Base-by-base conservation (phyloP, 2,113 vertebrate genomes). In the Lasiurus cinereus region DNA sequence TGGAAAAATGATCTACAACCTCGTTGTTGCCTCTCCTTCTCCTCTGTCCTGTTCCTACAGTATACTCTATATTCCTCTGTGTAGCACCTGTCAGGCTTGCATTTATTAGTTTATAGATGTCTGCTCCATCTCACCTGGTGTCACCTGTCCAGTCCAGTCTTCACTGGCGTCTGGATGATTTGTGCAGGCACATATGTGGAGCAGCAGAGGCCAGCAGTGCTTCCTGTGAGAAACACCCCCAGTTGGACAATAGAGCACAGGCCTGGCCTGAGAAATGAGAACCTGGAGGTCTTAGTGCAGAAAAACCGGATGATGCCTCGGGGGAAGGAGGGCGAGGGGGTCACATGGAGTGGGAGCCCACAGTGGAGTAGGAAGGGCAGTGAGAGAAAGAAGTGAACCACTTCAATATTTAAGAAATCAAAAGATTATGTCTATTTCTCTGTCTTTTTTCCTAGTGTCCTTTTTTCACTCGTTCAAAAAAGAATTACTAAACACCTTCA, bases 251-350 rank as follows among this genome's bases (percentile, higher is more conserved):
- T 0, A 72, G 36, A 70, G 31, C 8, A 73, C 16, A 39, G 54
- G 24, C 15, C 36, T 15, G 54, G 31, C n/a, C 50, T 18, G 19
- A 19, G n/a, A 43, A 43, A 12, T 16, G 46, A 16, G 24, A 36
- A 56, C 62, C 39, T 5, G 39, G 8, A 73, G 12, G 83, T 50
- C 64, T 86, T 8, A 16, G 16, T 6, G 19, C 50, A 39, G 80
- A 52, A 22, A 74, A 77, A 88, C 6, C 2, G 11, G 18, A 46
- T 4, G 27, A 67, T 0, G 4, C n/a, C 48, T 16, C 0, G 0
- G 11, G 0, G 11, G 62, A 93, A 14, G 39, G 5, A 18, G 22
- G 15, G 19, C 3, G 0, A 0, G 5, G 3, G n/a, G 6, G 3
- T 7, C 5, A 48, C 11, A 0, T 8, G 27, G 15, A 5, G n/a